phyloP scores from a whole-genome alignment of 2,113 vertebrate species.

The Engraulis encrasicolus region DNA sequence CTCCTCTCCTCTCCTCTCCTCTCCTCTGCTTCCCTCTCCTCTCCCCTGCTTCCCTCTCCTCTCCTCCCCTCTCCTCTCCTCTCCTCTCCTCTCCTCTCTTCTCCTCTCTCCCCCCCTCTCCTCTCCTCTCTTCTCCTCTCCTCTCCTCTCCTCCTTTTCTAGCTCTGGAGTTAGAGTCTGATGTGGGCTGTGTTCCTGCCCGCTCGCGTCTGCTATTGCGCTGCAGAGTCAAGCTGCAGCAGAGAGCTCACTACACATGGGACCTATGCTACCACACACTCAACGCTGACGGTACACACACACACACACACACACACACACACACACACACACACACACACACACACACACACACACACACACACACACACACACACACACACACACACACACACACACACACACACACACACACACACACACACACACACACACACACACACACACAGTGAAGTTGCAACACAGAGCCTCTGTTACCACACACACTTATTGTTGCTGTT shows the following conservation, averaged over 20 bases:
- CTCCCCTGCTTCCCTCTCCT: neutral
- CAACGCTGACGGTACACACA: slow-evolving; percentile 68
- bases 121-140: slow-evolving; percentile 11
- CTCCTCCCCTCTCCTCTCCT: neutral
- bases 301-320: neutral
- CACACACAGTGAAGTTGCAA: no score
- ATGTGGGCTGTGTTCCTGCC: slow-evolving; percentile 74
- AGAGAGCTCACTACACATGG: slow-evolving; percentile 79
- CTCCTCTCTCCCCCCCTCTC: neutral
- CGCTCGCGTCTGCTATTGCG: slow-evolving; percentile 72
- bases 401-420: neutral
- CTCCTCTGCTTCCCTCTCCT: neutral
- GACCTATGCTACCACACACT: slow-evolving; percentile 78
- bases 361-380: no score
- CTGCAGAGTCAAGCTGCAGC: slow-evolving; percentile 69
- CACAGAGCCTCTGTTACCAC: no score
- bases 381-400: no score
- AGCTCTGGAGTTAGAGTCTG: slow-evolving; percentile 82
- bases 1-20: neutral
- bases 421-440: no score
- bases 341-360: no score
- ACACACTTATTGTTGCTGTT: no score
- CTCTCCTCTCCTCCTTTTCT: neutral
- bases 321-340: neutral
- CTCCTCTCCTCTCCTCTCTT: neutral